Evolutionary conservation across 2,888 invertebrate genomes (phyloP), one percentile per base, ranked within the genome.

Genomic region (Rotaria sp.): DNA sequence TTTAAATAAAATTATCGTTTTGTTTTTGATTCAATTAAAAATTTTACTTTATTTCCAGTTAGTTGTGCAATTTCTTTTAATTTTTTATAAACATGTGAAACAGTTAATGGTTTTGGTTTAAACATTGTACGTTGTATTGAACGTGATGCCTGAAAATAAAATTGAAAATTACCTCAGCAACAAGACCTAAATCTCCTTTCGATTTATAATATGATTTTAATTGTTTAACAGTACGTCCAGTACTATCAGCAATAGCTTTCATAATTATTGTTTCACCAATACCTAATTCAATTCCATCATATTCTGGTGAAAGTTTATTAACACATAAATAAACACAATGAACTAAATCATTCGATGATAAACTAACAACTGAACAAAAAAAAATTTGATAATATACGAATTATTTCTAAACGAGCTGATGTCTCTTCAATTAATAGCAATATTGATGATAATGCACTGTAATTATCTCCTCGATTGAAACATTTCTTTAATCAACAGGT

Each of bases 241-340:
- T 96, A 87, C 95, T 94, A 90, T 94, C 94, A 0, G 95, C 96
- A 84, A 98, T 94, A 0, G 96, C 96, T 92, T 96, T 97, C 94
- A 97, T 95, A 85, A 99, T 92, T 88, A 95, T 94, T 0, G 94
- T 95, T 90, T 99, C 98, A 0, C 98, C 98, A 57, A 91, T 89
- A n/a, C 98, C 98, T 89, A 96, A 92, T 91, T 96, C 96, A 48
- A 95, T 90, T 92, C 96, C 97, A 91, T 96, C 95, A 90, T 97
- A 97, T 0, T 97, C 96, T 0, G 99, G 98, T 0, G 96, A 97
- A 84, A 99, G 92, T 91, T 95, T 95, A 91, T 99, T 99, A n/a
- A 98, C 93, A 89, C 96, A 96, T 88, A 99, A 92, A 91, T 99
- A 98, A 35, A 99, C 93, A 89, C 96, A 95, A 0, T 95, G 94